Percentiles rank a stretch among this genome's conserved stretches.
phyloP scores from a whole-genome alignment of 2,888 invertebrate genomes.

The Ditylenchus weischeri region DNA sequence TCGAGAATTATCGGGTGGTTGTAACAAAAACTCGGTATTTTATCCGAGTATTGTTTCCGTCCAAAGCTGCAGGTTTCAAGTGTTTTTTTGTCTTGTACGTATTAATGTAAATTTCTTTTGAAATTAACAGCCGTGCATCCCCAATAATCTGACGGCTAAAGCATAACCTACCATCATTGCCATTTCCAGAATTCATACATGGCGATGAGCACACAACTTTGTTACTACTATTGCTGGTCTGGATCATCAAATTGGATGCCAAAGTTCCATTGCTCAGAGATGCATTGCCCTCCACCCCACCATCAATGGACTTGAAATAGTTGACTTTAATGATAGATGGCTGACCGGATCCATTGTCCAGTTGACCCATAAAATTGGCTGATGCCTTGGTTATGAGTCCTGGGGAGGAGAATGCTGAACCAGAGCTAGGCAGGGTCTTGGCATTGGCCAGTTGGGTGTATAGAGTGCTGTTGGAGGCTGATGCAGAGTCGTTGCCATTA shows the following conservation, averaged over 20 bases:
- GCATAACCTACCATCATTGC: neutral
- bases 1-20: too few species aligned
- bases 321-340: slow-evolving; percentile 23
- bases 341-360: neutral
- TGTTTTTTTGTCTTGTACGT: too few species aligned
- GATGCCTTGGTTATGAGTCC: neutral
- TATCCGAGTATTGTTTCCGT: too few species aligned
- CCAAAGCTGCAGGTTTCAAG: too few species aligned
- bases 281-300: neutral
- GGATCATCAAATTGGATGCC: neutral
- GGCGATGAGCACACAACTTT: slow-evolving; percentile 1
- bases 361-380: neutral
- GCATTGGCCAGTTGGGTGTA: too few species aligned
- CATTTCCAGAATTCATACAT: neutral
- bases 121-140: too few species aligned
- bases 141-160: neutral
- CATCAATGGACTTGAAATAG: slow-evolving; percentile 18
- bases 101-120: too few species aligned
- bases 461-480: neutral
- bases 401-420: slow-evolving; percentile 25
- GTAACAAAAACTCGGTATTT: too few species aligned
- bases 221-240: neutral
- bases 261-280: neutral
- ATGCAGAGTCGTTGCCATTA: neutral
- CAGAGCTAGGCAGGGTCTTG: slow-evolving; percentile 11